Evolutionary conservation across 37 sponge, comb jelly and placozoan genomes (phyloP).

Genomic region (Cladorhizidae sp.): DNA sequence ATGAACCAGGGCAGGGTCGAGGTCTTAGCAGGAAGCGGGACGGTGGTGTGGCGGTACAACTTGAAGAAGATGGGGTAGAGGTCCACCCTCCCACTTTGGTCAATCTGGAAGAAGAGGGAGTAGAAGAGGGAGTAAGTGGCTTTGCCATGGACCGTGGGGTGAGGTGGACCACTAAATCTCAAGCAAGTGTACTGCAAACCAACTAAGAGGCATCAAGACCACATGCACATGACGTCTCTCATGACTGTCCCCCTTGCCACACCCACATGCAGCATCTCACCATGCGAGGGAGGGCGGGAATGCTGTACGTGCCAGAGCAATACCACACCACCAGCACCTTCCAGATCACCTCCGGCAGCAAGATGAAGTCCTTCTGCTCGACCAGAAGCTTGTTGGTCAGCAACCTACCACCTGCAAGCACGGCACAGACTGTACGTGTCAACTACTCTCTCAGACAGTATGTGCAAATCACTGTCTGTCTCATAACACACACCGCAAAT

Average conservation of each 20-base stretch:
- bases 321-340: constrained; percentile 87
- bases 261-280: constrained; percentile 38
- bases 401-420: constrained; percentile 56
- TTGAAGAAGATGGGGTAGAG: constrained; percentile 72
- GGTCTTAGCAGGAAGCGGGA: constrained; percentile 46
- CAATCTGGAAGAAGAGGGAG: neutral
- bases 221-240: no score
- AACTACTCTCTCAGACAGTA: no score
- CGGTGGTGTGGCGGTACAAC: constrained; percentile 78
- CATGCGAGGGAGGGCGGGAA: constrained; percentile 70
- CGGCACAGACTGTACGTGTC: no score
- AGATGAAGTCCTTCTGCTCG: constrained; percentile 60
- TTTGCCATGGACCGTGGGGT: no score
- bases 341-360: constrained; percentile 90
- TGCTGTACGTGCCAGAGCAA: constrained; percentile 39
- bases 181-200: no score
- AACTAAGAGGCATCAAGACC: no score
- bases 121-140: no score
- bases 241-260: no score
- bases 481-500: no score
- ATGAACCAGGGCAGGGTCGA: constrained; percentile 32
- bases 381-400: constrained; percentile 15
- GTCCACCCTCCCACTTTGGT: constrained; percentile 52
- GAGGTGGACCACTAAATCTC: no score
- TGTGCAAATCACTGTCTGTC: no score